A percentile compares a stretch with the other conserved stretches of the same genome.
Evolutionary conservation across 2,888 invertebrate genomes (phyloP).

Genomic region (Catocala fraxini): DNA sequence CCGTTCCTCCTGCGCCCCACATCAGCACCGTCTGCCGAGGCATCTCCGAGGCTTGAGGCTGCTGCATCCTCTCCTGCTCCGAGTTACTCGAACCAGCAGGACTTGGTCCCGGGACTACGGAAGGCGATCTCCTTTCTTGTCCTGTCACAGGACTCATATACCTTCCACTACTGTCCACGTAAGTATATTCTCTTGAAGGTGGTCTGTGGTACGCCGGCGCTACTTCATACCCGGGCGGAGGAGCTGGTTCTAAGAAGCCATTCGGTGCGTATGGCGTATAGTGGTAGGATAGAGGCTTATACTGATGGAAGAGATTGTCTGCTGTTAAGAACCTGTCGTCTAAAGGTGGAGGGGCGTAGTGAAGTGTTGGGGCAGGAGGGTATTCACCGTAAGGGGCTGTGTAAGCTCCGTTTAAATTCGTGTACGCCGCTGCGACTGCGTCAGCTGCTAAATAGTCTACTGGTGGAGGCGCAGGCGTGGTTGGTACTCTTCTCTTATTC

Average conservation of each 20-base stretch:
- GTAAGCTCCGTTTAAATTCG: conserved; percentile 93
- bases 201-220: conserved; percentile 90
- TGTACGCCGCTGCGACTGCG: conserved; percentile 93
- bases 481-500: conserved; percentile 90
- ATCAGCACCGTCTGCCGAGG: conserved; percentile 96
- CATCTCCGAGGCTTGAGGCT: conserved; percentile 84
- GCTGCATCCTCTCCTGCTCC: conserved; percentile 78
- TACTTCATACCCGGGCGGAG: conserved; percentile 87
- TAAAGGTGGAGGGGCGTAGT: conserved; percentile 89
- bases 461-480: conserved; percentile 88
- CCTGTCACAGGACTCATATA: conserved; percentile 89
- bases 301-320: conserved; percentile 96
- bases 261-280: conserved; percentile 92
- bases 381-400: conserved; percentile 93
- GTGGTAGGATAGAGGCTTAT: conserved; percentile 95
- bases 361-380: conserved; percentile 90
- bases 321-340: conserved; percentile 92
- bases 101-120: conserved; percentile 84
- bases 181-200: conserved; percentile 86
- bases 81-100: conserved; percentile 81
- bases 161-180: conserved; percentile 87
- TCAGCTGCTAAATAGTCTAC: conserved; percentile 91
- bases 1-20: conserved; percentile 92
- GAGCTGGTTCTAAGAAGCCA: conserved; percentile 93
- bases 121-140: conserved; percentile 89